A percentile compares a stretch with the other conserved stretches of the same genome.
These are phyloP conservation scores for Labeo calbasu DNA, from an alignment of 2,797 vertebrate genomes.

Conservation along the genomic window DNA sequence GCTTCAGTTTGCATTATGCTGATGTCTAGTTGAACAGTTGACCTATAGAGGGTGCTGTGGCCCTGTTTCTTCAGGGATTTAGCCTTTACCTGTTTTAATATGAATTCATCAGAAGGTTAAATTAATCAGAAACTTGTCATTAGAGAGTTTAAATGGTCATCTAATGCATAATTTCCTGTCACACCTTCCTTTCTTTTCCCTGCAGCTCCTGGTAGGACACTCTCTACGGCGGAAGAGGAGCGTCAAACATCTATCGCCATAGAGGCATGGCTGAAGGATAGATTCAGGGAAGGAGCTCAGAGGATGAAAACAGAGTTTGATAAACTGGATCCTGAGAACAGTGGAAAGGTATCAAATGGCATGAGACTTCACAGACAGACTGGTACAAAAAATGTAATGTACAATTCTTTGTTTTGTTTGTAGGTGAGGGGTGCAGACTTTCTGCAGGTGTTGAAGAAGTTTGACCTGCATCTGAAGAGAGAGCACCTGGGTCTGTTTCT, in stretches of 20 bases:
- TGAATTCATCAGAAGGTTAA: background rate
- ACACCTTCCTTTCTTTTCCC: slow-evolving; percentile 5
- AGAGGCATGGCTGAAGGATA: slow-evolving; percentile 69
- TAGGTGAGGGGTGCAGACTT: slow-evolving; percentile 62
- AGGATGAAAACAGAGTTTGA: slow-evolving; percentile 70
- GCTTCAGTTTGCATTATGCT: background rate
- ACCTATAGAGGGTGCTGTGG: slow-evolving; percentile 35
- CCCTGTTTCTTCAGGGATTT: background rate
- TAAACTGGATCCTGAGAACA: slow-evolving; percentile 60
- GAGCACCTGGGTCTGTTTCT: slow-evolving; percentile 65
- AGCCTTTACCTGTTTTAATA: background rate
- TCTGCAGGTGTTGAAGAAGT: slow-evolving; percentile 59
- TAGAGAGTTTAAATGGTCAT: background rate
- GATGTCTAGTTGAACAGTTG: background rate
- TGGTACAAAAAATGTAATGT: background rate
- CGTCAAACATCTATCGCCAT: slow-evolving; percentile 61
- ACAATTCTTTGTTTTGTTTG: background rate
- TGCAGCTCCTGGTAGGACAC: slow-evolving; percentile 50
- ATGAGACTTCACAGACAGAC: background rate
- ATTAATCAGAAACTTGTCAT: background rate
- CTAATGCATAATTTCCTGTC: background rate
- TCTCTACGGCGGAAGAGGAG: slow-evolving; percentile 60
- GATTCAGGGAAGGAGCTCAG: slow-evolving; percentile 66
- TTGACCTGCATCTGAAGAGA: slow-evolving; percentile 61
- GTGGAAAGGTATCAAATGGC: slow-evolving; percentile 58